Evolutionary conservation across 2,888 invertebrate genomes (phyloP).

Genomic region (Andrena chrysosceles): DNA sequence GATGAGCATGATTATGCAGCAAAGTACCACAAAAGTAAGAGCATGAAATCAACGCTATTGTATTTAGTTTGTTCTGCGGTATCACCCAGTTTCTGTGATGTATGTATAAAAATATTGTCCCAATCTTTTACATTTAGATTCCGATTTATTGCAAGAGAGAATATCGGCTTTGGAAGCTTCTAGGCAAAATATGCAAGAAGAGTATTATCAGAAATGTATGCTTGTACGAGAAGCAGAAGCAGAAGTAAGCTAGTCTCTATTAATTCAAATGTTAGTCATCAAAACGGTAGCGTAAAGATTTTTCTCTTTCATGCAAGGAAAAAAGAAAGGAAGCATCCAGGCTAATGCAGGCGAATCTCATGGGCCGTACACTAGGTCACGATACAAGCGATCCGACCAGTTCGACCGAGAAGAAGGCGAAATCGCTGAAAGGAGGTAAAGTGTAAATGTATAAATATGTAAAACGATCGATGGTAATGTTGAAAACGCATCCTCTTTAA

Average conservation of each 20-base stretch:
- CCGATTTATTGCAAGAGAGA: slow-evolving; percentile 82
- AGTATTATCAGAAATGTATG: slow-evolving; percentile 77
- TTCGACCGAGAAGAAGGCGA: neutral
- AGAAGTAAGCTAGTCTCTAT: slow-evolving; percentile 10
- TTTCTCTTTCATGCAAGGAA: slow-evolving; percentile 78
- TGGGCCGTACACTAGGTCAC: slow-evolving; percentile 77
- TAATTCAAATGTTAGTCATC: neutral
- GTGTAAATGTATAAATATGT: neutral
- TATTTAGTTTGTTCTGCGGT: neutral
- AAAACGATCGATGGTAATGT: neutral
- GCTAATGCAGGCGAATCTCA: slow-evolving; percentile 55
- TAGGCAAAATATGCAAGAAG: slow-evolving; percentile 84
- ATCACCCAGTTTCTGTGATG: neutral
- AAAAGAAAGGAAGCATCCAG: slow-evolving; percentile 79
- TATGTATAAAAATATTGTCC: neutral
- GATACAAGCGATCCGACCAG: neutral
- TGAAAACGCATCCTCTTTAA: neutral
- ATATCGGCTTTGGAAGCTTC: slow-evolving; percentile 82
- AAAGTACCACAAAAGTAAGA: slow-evolving; percentile 85
- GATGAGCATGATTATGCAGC: slow-evolving; percentile 84
- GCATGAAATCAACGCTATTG: neutral
- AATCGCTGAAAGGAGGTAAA: slow-evolving; percentile 51
- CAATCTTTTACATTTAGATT: slow-evolving; percentile 80
- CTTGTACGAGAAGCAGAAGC: neutral
- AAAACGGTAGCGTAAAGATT: neutral